Evolutionary conservation across 1,140 invertebrate species (phyloP), one percentile per base, ranked within the genome.

Genomic region (Tetramorium alpestre): DNA sequence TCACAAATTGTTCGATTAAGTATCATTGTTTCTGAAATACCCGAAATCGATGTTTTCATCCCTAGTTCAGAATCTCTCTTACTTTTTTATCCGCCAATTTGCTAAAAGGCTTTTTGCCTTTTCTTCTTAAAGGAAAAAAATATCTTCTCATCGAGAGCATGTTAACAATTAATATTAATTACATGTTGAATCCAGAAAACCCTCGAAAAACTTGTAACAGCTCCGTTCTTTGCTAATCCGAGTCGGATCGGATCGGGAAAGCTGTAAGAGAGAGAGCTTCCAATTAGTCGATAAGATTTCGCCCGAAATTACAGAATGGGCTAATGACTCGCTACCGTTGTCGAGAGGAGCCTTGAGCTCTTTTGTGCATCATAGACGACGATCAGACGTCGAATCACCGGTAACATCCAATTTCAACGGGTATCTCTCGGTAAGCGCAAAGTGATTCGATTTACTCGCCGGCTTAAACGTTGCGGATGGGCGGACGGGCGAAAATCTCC

Each of bases 381-480:
- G 65, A 82, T 82, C 67, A 60, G 51, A 82, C 69, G 44, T 75
- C 69, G 80, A 84, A 49, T 84, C 54, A 60, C 69, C 67, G 67
- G 38, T 82, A 82, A 73, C 69, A 49, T 84, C 69, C 69, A 84
- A 75, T 84, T 84, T 75, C 54, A 73, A 60, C 54, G 54, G 38
- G 41, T 84, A 60, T 84, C 54, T 84, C 69, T 60, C 69, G 58
- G 25, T 75, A 84, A 82, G 51, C 80, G 67, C 54, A 82, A 84
- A 84, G 69, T 75, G 72, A 84, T 84, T 84, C 38, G 54, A 84
- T 84, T 84, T 84, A 73, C 54, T 75, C 41, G 41, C 25, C 69
- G 54, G 67, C 67, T 81, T 81, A 82, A 60, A 73, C 41, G 38
- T 82, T 67, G 51, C 41, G 78, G 33, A 33, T 16, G 47, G 33